Percentiles rank a stretch among this genome's conserved stretches.
phyloP scores from a whole-genome alignment of 2,797 vertebrate species.

The Phrynocephalus forsythii region DNA sequence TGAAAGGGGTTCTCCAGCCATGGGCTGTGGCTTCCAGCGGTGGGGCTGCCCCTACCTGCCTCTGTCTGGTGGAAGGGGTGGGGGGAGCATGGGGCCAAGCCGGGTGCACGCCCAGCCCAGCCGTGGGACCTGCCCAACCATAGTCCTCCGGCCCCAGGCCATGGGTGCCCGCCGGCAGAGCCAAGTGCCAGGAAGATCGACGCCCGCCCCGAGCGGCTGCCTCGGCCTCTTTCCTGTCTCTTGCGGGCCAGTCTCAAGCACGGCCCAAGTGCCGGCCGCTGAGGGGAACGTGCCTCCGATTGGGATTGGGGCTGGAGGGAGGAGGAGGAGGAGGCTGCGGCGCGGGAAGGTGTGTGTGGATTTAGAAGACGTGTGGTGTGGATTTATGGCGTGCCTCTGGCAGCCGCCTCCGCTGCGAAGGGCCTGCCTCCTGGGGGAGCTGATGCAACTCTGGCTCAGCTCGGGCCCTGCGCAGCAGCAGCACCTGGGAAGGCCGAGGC shows the following conservation, averaged over 20 bases:
- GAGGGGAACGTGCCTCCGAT: no score
- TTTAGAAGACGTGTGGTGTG: slow-evolving; percentile 15
- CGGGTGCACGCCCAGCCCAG: not conserved
- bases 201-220: not conserved
- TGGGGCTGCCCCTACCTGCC: not conserved
- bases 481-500: not conserved
- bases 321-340: rapidly evolving
- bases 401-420: not conserved
- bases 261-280: not conserved
- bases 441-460: not conserved
- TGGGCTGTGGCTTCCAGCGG: not conserved
- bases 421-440: not conserved
- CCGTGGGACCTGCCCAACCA: not conserved
- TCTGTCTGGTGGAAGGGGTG: not conserved
- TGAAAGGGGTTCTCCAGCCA: not conserved
- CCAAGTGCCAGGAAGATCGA: slow-evolving; percentile 22
- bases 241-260: not conserved
- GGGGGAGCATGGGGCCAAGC: not conserved
- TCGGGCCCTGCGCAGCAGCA: not conserved
- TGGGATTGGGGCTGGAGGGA: no score
- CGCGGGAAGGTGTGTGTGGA: not conserved
- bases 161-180: not conserved
- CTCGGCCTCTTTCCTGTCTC: slow-evolving; percentile 18
- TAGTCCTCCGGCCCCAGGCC: not conserved
- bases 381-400: slow-evolving; percentile 35